Percentiles rank a stretch among this genome's conserved stretches.
phyloP scores from a whole-genome alignment of 2,113 vertebrate species.

The Oreamnos americanus region DNA sequence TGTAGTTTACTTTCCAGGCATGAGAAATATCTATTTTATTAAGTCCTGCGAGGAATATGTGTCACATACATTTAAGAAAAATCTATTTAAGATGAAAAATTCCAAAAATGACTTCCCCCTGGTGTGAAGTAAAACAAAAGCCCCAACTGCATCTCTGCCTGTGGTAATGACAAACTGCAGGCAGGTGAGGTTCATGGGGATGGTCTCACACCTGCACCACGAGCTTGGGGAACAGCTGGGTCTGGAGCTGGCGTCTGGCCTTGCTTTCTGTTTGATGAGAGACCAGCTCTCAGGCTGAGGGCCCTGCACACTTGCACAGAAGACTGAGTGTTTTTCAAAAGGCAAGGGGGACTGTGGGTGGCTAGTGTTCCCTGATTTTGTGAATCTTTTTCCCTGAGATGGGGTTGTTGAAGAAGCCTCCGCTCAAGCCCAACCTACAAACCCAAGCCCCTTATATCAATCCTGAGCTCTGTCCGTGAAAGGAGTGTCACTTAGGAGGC shows the following conservation, averaged over 20 bases:
- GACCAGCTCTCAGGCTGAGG: slow-evolving; percentile 32
- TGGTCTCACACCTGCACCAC: slow-evolving; percentile 68
- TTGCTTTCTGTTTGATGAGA: slow-evolving; percentile 50
- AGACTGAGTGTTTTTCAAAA: slow-evolving; percentile 28
- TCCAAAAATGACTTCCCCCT: slow-evolving; percentile 71
- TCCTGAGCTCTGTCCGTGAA: not conserved
- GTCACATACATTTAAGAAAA: slow-evolving; percentile 77
- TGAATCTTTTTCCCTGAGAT: not conserved
- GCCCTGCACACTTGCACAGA: slow-evolving; percentile 10
- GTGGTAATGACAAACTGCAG: slow-evolving; percentile 74
- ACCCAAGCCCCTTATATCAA: not conserved
- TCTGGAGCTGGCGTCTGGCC: slow-evolving; percentile 63
- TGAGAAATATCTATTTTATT: slow-evolving; percentile 73
- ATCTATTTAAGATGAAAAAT: slow-evolving; percentile 76
- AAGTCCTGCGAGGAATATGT: slow-evolving; percentile 71
- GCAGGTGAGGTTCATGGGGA: slow-evolving; percentile 71
- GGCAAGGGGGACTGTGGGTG: not conserved
- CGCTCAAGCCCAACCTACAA: not conserved
- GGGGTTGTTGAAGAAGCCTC: not conserved
- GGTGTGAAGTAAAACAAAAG: slow-evolving; percentile 77
- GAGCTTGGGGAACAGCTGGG: slow-evolving; percentile 62
- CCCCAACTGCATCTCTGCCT: slow-evolving; percentile 56
- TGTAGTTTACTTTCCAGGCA: slow-evolving; percentile 71
- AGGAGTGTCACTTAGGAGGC: not conserved
- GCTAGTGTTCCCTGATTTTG: not conserved